These are phyloP conservation scores for Gorsachius magnificus DNA, from an alignment of 2,797 vertebrate species.

Conservation along the genomic window DNA sequence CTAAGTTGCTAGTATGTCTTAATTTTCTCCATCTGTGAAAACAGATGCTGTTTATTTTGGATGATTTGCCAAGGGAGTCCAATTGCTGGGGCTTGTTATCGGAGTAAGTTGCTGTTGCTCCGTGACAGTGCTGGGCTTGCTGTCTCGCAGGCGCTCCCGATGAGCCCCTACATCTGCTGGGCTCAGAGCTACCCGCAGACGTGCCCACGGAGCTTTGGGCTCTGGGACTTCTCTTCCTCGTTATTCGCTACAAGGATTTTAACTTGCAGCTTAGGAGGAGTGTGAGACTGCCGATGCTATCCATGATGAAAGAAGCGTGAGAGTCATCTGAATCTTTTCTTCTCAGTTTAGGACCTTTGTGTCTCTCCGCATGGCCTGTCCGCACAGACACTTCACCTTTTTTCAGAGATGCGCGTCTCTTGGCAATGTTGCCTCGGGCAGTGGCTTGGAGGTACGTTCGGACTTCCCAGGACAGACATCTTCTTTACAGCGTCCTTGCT, in stretches of 20 bases:
- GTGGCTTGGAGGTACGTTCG: not conserved
- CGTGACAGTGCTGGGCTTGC: not conserved
- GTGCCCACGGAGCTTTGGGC: fast-evolving
- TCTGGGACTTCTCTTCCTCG: fast-evolving
- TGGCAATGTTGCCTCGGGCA: not conserved
- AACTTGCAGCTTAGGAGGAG: not conserved
- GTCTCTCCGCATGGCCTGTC: not conserved
- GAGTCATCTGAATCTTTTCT: not conserved
- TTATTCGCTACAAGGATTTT: not conserved
- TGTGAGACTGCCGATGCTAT: fast-evolving
- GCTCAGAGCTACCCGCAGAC: not conserved
- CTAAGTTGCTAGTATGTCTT: constrained; percentile 56
- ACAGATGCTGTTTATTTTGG: constrained; percentile 69
- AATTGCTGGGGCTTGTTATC: constrained; percentile 34
- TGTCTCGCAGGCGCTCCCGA: not conserved
- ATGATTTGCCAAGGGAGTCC: constrained; percentile 62
- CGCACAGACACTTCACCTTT: fast-evolving
- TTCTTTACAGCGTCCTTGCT: not conserved
- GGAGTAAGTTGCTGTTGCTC: constrained; percentile 29
- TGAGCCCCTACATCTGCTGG: not conserved
- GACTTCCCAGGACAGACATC: not conserved
- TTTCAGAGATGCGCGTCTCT: not conserved
- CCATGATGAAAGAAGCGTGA: not conserved
- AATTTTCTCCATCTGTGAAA: constrained; percentile 69
- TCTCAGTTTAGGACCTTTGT: not conserved